phyloP scores from a whole-genome alignment of 2,888 invertebrate genomes.

The Spicauda simplicius region DNA sequence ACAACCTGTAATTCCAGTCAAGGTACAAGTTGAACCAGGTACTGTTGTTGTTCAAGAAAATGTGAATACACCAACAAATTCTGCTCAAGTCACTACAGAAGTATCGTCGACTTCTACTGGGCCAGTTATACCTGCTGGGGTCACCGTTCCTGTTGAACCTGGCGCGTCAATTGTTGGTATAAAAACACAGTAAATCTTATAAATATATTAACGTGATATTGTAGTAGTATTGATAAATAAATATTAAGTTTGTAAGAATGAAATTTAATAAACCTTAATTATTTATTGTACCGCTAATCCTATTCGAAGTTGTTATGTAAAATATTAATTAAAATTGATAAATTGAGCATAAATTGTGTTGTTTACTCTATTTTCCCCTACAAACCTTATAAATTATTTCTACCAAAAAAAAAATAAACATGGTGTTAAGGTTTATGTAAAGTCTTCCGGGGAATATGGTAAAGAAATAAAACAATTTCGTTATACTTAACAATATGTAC shows the following conservation, averaged over 20 bases:
- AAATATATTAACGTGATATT: not conserved
- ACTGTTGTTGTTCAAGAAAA: slow-evolving; percentile 3
- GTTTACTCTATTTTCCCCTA: not conserved
- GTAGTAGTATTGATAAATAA: slow-evolving; percentile 12
- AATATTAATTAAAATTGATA: slow-evolving; percentile 9
- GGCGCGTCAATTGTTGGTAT: slow-evolving; percentile 69
- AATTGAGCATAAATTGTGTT: slow-evolving; percentile 11
- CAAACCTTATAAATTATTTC: not conserved
- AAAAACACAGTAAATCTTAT: slow-evolving; percentile 53
- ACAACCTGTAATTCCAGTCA: slow-evolving; percentile 14
- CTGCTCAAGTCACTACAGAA: slow-evolving; percentile 30
- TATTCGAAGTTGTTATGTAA: not conserved
- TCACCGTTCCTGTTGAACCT: slow-evolving; percentile 55
- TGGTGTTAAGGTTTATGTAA: too few relatives aligned
- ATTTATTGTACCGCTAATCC: slow-evolving; percentile 2
- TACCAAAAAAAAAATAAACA: too few relatives aligned
- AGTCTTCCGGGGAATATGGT: not conserved
- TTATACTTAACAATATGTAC: slow-evolving; percentile 52
- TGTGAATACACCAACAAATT: slow-evolving; percentile 25
- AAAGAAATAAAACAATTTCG: slow-evolving; percentile 26
- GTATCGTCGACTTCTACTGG: slow-evolving; percentile 26
- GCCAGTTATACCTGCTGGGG: slow-evolving; percentile 36
- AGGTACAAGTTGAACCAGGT: slow-evolving; percentile 20
- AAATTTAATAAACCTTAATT: slow-evolving; percentile 13
- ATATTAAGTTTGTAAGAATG: slow-evolving; percentile 10